A percentile compares a stretch with the other conserved stretches of the same genome.
Evolutionary conservation across 2,797 vertebrate genomes (phyloP).

Genomic region (Gymnothorax reevesii): DNA sequence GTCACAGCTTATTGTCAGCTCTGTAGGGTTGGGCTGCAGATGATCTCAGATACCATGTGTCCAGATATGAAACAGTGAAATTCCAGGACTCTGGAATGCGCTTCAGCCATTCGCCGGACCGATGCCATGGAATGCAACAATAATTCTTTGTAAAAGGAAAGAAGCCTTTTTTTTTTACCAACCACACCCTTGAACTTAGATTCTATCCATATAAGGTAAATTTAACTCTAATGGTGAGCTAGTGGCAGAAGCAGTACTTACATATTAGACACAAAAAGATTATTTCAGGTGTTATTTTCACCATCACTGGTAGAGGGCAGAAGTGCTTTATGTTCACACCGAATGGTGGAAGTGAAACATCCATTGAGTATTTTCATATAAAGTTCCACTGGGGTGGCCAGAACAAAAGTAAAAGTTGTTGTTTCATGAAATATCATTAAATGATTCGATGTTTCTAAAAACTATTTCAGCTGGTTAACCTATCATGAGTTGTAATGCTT

Average conservation of each 20-base stretch:
- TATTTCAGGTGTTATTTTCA: not conserved
- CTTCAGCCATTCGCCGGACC: conserved; percentile 37
- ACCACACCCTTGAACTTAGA: not conserved
- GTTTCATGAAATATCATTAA: too few relatives aligned
- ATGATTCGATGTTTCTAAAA: too few relatives aligned
- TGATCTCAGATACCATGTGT: conserved; percentile 45
- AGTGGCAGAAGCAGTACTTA: not conserved
- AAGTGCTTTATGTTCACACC: not conserved
- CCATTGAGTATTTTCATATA: not conserved
- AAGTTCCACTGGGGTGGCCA: not conserved
- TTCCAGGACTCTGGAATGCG: conserved; percentile 43
- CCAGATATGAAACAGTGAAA: conserved; percentile 46
- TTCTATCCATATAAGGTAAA: conserved; percentile 33
- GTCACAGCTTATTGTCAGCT: not conserved
- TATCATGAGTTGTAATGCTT: too few relatives aligned
- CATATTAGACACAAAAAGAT: not conserved
- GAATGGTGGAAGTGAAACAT: not conserved
- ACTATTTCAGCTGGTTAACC: too few relatives aligned
- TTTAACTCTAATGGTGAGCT: conserved; percentile 20
- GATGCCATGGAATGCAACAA: conserved; percentile 22
- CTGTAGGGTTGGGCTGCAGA: conserved; percentile 33
- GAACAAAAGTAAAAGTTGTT: not conserved
- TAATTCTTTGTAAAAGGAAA: conserved; percentile 26
- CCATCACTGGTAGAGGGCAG: not conserved
- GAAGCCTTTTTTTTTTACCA: not conserved